Conservation (phyloP, 2,888 invertebrate species). For the Diarsia brunnea region DNA sequence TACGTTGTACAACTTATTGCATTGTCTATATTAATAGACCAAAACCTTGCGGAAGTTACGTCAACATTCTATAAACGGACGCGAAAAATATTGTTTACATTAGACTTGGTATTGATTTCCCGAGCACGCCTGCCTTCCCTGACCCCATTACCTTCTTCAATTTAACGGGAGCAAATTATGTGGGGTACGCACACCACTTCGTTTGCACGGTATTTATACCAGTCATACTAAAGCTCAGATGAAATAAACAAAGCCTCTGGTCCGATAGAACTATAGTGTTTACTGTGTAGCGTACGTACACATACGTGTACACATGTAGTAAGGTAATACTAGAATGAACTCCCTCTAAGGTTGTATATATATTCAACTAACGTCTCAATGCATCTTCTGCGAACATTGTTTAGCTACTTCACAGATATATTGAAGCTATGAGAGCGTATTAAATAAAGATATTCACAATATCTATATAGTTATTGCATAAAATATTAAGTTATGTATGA, state of each 20-base stretch:
- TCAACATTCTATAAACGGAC: conserved; percentile 37
- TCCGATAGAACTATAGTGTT: conserved; percentile 31
- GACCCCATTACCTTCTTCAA: conserved; percentile 69
- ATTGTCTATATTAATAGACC: conserved; percentile 4
- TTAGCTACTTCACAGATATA: conserved; percentile 17
- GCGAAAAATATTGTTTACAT: conserved; percentile 53
- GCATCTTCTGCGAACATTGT: conserved; percentile 26
- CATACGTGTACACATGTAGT: conserved; percentile 24
- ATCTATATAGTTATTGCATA: conserved; percentile 18
- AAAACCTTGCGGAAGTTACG: conserved; percentile 29
- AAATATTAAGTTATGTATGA: conserved; percentile 36
- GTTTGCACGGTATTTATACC: conserved; percentile 46
- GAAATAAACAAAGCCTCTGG: conserved; percentile 23
- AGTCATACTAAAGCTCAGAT: conserved; percentile 33
- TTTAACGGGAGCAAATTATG: conserved; percentile 64
- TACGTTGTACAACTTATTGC: neutral
- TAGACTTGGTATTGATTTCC: conserved; percentile 68
- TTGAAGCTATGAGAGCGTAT: neutral
- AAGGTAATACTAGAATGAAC: conserved; percentile 16
- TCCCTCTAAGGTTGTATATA: conserved; percentile 23
- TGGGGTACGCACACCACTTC: conserved; percentile 53
- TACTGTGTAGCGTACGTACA: conserved; percentile 23
- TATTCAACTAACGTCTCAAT: conserved; percentile 1
- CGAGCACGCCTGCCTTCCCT: conserved; percentile 68
- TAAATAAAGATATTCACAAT: neutral